Conservation (phyloP, 2,797 vertebrate genomes). For the Falco naumanni region DNA sequence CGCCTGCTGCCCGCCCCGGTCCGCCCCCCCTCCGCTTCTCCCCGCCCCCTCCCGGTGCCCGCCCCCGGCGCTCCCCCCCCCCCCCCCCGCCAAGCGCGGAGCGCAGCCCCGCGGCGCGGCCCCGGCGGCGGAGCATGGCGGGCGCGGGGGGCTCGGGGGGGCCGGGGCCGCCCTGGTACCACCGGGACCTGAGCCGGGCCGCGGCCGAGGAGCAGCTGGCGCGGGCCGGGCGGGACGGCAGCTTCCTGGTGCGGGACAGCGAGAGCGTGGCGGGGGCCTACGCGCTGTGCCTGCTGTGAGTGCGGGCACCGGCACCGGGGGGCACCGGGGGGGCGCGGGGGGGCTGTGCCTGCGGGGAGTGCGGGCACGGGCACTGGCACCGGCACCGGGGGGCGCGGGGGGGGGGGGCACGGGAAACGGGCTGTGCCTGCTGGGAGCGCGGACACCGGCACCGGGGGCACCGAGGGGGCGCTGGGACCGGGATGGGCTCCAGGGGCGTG, state of each 20-base stretch:
- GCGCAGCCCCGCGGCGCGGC: neutral
- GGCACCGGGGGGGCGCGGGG: neutral
- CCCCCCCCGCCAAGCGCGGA: neutral
- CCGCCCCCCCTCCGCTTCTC: neutral
- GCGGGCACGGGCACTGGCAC: too few species aligned
- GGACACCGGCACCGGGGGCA: too few species aligned
- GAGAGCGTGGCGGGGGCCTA: constrained; percentile 94
- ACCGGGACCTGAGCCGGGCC: constrained; percentile 94
- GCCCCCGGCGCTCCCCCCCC: neutral
- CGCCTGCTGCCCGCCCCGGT: neutral
- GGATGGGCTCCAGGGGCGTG: too few species aligned
- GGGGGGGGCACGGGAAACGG: neutral
- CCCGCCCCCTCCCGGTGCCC: neutral
- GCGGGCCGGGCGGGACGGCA: constrained; percentile 90
- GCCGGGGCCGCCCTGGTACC: constrained; percentile 85
- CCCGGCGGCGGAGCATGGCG: constrained; percentile 69
- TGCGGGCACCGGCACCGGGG: neutral
- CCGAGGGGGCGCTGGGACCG: neutral
- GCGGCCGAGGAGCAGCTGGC: constrained; percentile 94
- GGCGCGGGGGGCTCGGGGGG: constrained; percentile 27
- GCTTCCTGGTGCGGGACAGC: constrained; percentile 96
- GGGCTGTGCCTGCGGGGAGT: too few species aligned
- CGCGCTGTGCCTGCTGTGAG: constrained; percentile 93
- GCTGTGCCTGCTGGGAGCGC: too few species aligned
- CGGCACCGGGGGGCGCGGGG: too few species aligned